These are phyloP conservation scores for Sialia sialis DNA, from an alignment of 2,113 vertebrate species.

Conservation along the genomic window DNA sequence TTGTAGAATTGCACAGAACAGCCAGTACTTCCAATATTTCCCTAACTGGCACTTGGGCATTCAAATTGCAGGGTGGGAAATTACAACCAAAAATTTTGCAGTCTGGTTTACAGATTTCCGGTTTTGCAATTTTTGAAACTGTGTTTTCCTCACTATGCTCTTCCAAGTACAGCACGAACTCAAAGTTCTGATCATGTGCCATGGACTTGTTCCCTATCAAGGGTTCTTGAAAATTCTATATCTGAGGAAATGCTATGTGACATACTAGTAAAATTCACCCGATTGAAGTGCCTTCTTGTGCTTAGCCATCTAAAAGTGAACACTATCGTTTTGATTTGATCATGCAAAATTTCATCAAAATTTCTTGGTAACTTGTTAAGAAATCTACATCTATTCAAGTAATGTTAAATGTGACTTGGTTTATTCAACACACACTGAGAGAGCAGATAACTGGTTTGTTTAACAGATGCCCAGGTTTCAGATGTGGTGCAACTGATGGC, in stretches of 20 bases:
- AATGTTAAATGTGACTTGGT: neutral
- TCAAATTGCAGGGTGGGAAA: neutral
- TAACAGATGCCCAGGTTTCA: neutral
- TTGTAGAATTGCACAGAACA: neutral
- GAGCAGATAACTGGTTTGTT: neutral
- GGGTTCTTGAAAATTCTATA: neutral
- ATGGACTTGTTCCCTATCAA: neutral
- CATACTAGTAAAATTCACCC: neutral
- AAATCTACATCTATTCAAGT: neutral
- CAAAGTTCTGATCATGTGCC: neutral
- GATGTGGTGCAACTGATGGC: neutral
- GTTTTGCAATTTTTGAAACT: conserved; percentile 3
- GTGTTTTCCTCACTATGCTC: neutral
- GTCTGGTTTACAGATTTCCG: neutral
- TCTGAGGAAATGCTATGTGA: neutral
- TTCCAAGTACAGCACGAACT: conserved; percentile 34
- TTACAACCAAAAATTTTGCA: neutral
- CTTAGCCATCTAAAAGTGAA: neutral
- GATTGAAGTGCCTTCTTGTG: neutral
- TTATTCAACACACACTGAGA: neutral
- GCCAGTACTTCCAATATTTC: neutral
- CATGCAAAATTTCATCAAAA: neutral
- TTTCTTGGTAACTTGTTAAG: neutral
- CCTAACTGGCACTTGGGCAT: neutral
- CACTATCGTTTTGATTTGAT: neutral